Percentiles rank a stretch among this genome's conserved stretches.
phyloP scores from a whole-genome alignment of 2,888 invertebrate species.

The Linyphia triangularis region DNA sequence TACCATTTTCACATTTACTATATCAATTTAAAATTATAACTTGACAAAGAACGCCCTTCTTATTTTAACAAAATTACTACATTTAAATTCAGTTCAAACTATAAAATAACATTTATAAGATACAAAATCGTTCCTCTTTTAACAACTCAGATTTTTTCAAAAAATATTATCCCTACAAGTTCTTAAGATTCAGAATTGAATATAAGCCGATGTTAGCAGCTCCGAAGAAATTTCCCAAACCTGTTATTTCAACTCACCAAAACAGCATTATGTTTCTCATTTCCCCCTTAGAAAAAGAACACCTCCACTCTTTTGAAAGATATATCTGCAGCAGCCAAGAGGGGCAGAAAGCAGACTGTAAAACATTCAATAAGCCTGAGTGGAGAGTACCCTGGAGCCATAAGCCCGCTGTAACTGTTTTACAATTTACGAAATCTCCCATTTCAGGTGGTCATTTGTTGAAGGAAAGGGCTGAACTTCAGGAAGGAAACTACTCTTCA shows the following conservation, averaged over 20 bases:
- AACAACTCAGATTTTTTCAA: too few species aligned
- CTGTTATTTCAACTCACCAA: neutral
- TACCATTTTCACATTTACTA: too few species aligned
- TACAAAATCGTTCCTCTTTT: too few species aligned
- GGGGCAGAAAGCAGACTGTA: slow-evolving; percentile 12
- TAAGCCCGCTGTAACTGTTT: slow-evolving; percentile 49
- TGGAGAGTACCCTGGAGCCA: slow-evolving; percentile 24
- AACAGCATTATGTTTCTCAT: neutral
- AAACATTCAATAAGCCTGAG: slow-evolving; percentile 55
- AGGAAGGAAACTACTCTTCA: neutral
- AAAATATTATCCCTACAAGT: too few species aligned
- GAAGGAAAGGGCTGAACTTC: slow-evolving; percentile 10
- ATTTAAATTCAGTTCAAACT: too few species aligned
- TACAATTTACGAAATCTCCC: slow-evolving; percentile 55
- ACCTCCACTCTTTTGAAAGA: neutral
- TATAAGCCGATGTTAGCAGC: too few species aligned
- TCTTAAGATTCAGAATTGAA: too few species aligned
- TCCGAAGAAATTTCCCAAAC: neutral
- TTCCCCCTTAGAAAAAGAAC: slow-evolving; percentile 2
- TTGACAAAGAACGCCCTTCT: too few species aligned
- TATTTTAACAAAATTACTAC: too few species aligned
- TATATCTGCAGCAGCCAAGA: neutral
- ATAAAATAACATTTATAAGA: too few species aligned
- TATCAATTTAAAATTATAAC: too few species aligned
- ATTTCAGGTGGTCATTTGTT: slow-evolving; percentile 48